phyloP scores from a whole-genome alignment of 2,888 invertebrate species.

The Pandemis heparana region DNA sequence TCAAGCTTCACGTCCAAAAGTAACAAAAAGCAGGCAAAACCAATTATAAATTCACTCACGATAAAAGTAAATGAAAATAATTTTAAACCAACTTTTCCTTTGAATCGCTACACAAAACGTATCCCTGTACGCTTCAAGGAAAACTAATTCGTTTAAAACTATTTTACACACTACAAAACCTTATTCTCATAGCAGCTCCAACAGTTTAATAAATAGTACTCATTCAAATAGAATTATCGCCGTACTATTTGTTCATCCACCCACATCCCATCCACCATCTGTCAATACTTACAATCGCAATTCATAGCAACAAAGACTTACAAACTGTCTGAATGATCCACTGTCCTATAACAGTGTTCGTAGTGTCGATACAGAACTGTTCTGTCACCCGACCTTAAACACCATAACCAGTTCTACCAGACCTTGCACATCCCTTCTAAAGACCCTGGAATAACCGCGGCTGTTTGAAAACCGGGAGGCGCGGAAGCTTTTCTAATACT shows the following conservation, averaged over 20 bases:
- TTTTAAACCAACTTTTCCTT: neutral
- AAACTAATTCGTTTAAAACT: neutral
- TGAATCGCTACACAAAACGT: neutral
- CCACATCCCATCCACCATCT: constrained; percentile 60
- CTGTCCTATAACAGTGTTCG: constrained; percentile 82
- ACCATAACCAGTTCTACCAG: constrained; percentile 60
- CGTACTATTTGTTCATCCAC: constrained; percentile 42
- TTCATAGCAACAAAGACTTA: constrained; percentile 81
- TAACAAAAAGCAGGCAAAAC: neutral
- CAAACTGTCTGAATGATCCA: constrained; percentile 73
- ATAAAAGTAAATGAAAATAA: neutral
- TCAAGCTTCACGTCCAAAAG: no score
- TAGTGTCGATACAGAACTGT: constrained; percentile 77
- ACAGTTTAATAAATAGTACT: constrained; percentile 31
- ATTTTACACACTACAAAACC: neutral
- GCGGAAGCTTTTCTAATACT: constrained; percentile 65
- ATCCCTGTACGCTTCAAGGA: neutral
- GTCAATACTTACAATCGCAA: constrained; percentile 70
- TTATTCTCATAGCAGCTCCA: constrained; percentile 11
- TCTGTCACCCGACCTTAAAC: constrained; percentile 74
- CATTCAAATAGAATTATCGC: constrained; percentile 39
- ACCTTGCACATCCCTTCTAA: constrained; percentile 53
- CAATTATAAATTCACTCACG: no score
- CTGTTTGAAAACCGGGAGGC: constrained; percentile 54
- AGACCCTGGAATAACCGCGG: constrained; percentile 51